phyloP scores from a whole-genome alignment of 2,797 vertebrate genomes.

The Micropoecilia bifurca region DNA sequence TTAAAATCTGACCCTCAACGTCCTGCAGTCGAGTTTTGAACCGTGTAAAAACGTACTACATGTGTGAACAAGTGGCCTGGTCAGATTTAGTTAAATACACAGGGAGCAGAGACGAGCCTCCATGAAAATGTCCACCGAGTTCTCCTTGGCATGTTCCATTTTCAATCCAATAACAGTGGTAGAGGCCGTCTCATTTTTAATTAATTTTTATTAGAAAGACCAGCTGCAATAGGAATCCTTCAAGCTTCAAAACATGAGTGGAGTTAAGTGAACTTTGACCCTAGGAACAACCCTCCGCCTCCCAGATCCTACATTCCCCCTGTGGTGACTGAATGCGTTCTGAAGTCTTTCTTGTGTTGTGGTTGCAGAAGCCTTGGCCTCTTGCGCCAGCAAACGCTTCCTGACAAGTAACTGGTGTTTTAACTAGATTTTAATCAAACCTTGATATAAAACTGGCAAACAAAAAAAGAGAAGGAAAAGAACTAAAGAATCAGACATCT shows the following conservation, averaged over 20 bases:
- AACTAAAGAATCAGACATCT: slow-evolving; percentile 35
- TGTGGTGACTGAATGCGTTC: slow-evolving; percentile 21
- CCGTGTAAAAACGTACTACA: slow-evolving; percentile 22
- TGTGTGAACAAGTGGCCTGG: slow-evolving; percentile 7
- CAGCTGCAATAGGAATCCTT: slow-evolving; percentile 43
- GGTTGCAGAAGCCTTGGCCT: slow-evolving; percentile 27
- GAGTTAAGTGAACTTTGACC: slow-evolving; percentile 44
- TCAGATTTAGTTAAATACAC: slow-evolving; percentile 75
- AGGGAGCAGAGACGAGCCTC: slow-evolving; percentile 48
- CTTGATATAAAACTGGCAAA: slow-evolving; percentile 20
- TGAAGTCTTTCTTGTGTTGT: not conserved
- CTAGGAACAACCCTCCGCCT: slow-evolving; percentile 16
- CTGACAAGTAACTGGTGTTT: slow-evolving; percentile 22
- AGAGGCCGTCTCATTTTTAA: slow-evolving; percentile 40
- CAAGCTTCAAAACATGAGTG: slow-evolving; percentile 53
- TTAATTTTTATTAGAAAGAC: slow-evolving; percentile 38
- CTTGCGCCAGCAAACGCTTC: slow-evolving; percentile 38
- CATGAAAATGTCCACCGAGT: slow-evolving; percentile 23
- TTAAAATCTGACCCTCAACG: slow-evolving; percentile 33
- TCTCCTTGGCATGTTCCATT: slow-evolving; percentile 14
- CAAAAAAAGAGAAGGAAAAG: slow-evolving; percentile 20
- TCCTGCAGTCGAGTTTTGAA: slow-evolving; percentile 12
- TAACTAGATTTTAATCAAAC: slow-evolving; percentile 34
- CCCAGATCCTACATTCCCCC: slow-evolving; percentile 25
- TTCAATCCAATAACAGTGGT: slow-evolving; percentile 22